phyloP scores from a whole-genome alignment of 2,113 vertebrate species.

The Dicaeum eximium region DNA sequence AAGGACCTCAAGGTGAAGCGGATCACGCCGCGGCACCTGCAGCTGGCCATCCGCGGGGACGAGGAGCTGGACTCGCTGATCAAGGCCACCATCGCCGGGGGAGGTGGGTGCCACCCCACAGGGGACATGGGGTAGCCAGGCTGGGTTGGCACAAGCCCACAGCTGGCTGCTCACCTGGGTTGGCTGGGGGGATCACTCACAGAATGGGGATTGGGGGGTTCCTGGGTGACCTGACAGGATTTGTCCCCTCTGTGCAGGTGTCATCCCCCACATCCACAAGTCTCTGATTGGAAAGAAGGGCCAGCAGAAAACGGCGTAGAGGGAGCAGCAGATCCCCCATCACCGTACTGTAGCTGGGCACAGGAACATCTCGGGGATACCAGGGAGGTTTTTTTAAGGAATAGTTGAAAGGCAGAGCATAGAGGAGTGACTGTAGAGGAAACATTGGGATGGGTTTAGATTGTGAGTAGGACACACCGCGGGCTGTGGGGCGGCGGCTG shows the following conservation, averaged over 20 bases:
- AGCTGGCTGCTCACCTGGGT: fast-evolving
- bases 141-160: no score
- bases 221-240: background rate
- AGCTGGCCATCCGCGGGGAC: slow-evolving; percentile 95
- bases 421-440: slow-evolving; percentile 72
- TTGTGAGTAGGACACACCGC: slow-evolving; percentile 68
- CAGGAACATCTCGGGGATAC: slow-evolving; percentile 64
- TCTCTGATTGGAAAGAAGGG: slow-evolving; percentile 99
- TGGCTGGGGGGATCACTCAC: fast-evolving
- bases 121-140: no score
- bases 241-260: slow-evolving; percentile 72
- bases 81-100: slow-evolving; percentile 97
- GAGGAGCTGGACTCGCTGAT: slow-evolving; percentile 98
- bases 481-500: background rate
- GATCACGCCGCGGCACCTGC: slow-evolving; percentile 96
- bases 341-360: slow-evolving; percentile 70
- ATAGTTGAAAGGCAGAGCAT: slow-evolving; percentile 70
- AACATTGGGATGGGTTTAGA: slow-evolving; percentile 85
- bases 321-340: slow-evolving; percentile 21
- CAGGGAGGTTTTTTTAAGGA: slow-evolving; percentile 70
- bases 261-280: slow-evolving; percentile 99
- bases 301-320: slow-evolving; percentile 96
- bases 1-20: slow-evolving; percentile 98
- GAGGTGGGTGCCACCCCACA: no score
- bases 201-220: fast-evolving